Conservation (phyloP, 1,140 invertebrate species). For the Penaeus chinensis region DNA sequence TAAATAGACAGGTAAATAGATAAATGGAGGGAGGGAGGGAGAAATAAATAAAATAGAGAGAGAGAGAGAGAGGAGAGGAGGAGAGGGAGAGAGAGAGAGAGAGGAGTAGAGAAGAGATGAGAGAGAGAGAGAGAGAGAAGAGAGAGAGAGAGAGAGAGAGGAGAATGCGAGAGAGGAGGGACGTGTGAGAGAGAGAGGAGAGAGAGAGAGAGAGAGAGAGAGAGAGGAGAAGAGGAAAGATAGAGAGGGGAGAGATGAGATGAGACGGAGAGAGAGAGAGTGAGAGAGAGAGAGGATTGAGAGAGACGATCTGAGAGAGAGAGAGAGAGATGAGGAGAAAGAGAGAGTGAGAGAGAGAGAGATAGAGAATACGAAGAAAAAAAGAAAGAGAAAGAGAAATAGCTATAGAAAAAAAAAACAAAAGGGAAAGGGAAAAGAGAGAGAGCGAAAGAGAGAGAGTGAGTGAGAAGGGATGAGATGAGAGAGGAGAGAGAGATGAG, state of each 20-base stretch:
- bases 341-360: constrained; percentile 1
- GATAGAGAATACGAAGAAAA: not conserved
- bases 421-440: not conserved
- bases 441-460: not conserved
- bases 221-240: too few species aligned
- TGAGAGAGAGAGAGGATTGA: not conserved
- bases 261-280: constrained; percentile 4
- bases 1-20: too few species aligned
- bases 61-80: not conserved
- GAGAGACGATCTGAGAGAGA: not conserved
- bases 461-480: not conserved
- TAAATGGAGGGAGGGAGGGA: too few species aligned
- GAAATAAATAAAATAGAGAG: too few species aligned
- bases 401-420: not conserved
- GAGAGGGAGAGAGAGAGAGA: not conserved
- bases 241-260: too few species aligned
- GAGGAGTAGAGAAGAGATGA: not conserved
- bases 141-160: not conserved
- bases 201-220: not conserved
- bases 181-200: not conserved
- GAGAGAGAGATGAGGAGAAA: not conserved
- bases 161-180: not conserved
- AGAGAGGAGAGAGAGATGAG: not conserved
- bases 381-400: not conserved
- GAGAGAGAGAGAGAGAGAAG: not conserved